phyloP scores from a whole-genome alignment of 2,797 vertebrate genomes.

The Scyliorhinus canicula region DNA sequence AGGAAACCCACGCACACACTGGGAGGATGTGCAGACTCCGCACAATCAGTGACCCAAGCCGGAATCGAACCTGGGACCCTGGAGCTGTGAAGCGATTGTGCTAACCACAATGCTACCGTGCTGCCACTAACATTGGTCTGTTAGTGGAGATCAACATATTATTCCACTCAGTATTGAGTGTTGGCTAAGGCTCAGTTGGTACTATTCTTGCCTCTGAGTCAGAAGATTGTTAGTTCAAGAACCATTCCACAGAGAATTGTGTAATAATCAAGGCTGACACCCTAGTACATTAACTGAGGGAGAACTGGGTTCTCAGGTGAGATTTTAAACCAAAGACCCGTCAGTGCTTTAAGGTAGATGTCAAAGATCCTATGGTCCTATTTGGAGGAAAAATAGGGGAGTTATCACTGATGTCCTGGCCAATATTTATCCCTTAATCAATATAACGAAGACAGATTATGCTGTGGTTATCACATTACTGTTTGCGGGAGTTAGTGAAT shows the following conservation, averaged over 20 bases:
- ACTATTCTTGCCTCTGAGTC: background rate
- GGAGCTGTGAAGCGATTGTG: too few relatives aligned
- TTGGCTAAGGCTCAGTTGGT: background rate
- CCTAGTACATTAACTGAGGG: background rate
- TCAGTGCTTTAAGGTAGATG: background rate
- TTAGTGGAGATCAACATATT: background rate
- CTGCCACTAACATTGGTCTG: too few relatives aligned
- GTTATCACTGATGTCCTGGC: background rate
- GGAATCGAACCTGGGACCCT: too few relatives aligned
- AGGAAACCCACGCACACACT: too few relatives aligned
- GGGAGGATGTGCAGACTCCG: too few relatives aligned
- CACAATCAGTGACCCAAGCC: too few relatives aligned
- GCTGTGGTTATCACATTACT: background rate
- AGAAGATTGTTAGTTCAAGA: background rate
- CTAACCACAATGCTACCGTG: too few relatives aligned
- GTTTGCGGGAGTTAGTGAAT: background rate
- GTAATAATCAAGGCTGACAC: background rate
- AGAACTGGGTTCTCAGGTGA: background rate
- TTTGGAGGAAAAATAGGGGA: background rate
- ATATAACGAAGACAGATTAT: background rate
- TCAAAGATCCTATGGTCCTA: background rate
- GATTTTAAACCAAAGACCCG: background rate
- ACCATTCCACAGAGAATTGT: background rate
- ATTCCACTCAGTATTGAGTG: background rate
- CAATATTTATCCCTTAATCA: background rate